Evolutionary conservation across 1,140 invertebrate genomes (phyloP), one percentile per base, ranked within the genome.

Genomic region (Lanistes nyassanus): DNA sequence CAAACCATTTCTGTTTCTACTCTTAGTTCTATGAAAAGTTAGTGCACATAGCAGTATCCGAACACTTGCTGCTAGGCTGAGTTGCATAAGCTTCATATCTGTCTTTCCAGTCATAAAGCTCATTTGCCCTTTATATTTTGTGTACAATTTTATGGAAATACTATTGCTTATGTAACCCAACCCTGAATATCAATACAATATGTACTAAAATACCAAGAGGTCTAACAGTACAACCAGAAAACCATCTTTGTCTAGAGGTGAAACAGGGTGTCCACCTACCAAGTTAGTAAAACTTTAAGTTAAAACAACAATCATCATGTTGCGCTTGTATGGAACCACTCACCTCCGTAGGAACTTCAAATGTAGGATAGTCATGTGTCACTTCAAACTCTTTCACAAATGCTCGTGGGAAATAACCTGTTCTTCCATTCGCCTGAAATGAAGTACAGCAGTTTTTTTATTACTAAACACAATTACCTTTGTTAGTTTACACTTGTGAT

Each of bases 321-420:
- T n/a, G n/a, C n/a, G n/a, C n/a, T n/a, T 31, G 65, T 16, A 39
- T 39, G n/a, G 55, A 31, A 31, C 42, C 34, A 65, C 53, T 79
- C 76, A 85, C 83, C 83, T 91, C 88, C 62, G 91, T 92, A 75
- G 91, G 85, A 26, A 92, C 89, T 80, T 88, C 76, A 79, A 89
- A 79, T 16, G 79, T 70, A 29, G 90, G 84, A 11, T 90, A 84
- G n/a, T 84, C 87, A 31, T 88, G 81, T 11, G 91, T 74, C 53
- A 92, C 79, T 81, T 90, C 89, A 34, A 86, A 86, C 87, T 93
- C 92, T 68, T 86, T 84, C 4, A 93, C 79, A 81, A 93, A 92
- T 21, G 86, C 85, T 68, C 90, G 90, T 58, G 92, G 92, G 34
- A 92, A 92, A 88, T 94, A 95, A 60, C 94, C 94, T 79, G 90